A percentile compares a stretch with the other conserved stretches of the same genome.
phyloP scores from a whole-genome alignment of 2,888 invertebrate species.

The Cheilosia scutellata region DNA sequence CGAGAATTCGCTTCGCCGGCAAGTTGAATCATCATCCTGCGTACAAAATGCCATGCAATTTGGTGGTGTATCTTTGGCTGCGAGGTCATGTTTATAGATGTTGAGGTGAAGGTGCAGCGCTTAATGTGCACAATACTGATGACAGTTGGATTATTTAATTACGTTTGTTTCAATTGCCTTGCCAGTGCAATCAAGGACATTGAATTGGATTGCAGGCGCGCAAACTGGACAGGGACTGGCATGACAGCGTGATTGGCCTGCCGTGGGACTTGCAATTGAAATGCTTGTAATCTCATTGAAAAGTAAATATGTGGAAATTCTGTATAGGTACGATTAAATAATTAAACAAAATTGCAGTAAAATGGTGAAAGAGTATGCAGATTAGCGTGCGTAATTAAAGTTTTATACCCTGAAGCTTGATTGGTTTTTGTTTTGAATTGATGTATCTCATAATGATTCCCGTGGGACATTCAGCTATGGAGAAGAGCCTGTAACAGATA shows the following conservation, averaged over 20 bases:
- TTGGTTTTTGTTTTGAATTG: conserved; percentile 29
- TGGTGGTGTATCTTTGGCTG: neutral
- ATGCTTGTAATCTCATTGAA: conserved; percentile 62
- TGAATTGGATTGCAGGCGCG: conserved; percentile 38
- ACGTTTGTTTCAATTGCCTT: conserved; percentile 72
- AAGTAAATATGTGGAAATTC: conserved; percentile 28
- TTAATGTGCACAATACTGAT: conserved; percentile 68
- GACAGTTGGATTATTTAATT: conserved; percentile 74
- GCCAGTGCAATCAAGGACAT: conserved; percentile 71
- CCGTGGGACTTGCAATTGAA: conserved; percentile 61
- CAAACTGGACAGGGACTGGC: neutral
- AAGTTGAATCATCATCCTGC: conserved; percentile 38
- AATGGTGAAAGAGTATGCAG: conserved; percentile 44
- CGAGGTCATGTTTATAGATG: neutral
- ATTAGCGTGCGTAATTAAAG: conserved; percentile 46
- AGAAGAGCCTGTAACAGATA: too few relatives aligned
- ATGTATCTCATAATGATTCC: too few relatives aligned
- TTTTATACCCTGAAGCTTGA: conserved; percentile 29
- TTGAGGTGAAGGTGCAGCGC: conserved; percentile 47
- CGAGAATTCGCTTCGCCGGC: conserved; percentile 2
- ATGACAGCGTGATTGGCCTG: conserved; percentile 57
- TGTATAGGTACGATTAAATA: conserved; percentile 65
- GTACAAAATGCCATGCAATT: conserved; percentile 9
- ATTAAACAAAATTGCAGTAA: conserved; percentile 61
- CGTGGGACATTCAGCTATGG: too few relatives aligned